A percentile compares a stretch with the other conserved stretches of the same genome.
These are phyloP conservation scores for Rhynchonycteris naso DNA, from an alignment of 2,797 vertebrate genomes.

Conservation along the genomic window DNA sequence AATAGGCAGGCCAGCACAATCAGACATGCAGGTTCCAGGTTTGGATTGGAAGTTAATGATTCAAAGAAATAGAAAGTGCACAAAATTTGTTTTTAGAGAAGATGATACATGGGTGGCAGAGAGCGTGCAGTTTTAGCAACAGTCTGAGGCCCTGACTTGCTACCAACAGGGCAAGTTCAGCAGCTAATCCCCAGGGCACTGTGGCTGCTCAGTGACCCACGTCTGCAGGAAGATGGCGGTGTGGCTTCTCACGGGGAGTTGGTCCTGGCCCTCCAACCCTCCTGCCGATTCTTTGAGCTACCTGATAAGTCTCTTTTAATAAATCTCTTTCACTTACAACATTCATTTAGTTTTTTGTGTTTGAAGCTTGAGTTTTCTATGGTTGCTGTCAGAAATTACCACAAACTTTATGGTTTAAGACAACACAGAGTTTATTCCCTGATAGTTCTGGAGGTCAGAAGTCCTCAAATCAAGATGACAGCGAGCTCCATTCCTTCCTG, in stretches of 20 bases:
- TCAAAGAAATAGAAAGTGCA: neutral
- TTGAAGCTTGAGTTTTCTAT: neutral
- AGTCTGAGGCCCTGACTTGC: no score
- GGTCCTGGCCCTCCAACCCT: neutral
- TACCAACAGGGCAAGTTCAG: neutral
- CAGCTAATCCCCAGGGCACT: neutral
- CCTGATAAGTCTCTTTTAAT: neutral
- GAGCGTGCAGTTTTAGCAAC: neutral
- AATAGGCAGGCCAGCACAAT: neutral
- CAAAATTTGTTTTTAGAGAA: neutral
- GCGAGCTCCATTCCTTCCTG: neutral
- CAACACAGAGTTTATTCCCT: neutral
- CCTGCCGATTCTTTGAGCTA: neutral
- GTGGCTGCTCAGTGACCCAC: accelerated
- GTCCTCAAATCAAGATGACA: neutral
- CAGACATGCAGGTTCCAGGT: neutral
- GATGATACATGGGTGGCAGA: neutral
- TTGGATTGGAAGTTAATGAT: neutral
- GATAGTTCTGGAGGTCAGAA: neutral
- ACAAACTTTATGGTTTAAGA: neutral
- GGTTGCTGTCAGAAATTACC: neutral
- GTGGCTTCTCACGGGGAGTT: neutral
- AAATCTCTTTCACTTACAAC: neutral
- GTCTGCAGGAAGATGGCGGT: neutral
- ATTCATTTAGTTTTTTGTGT: neutral